These are phyloP conservation scores for Aplocera efformata DNA, from an alignment of 2,888 invertebrate species.

Conservation along the genomic window DNA sequence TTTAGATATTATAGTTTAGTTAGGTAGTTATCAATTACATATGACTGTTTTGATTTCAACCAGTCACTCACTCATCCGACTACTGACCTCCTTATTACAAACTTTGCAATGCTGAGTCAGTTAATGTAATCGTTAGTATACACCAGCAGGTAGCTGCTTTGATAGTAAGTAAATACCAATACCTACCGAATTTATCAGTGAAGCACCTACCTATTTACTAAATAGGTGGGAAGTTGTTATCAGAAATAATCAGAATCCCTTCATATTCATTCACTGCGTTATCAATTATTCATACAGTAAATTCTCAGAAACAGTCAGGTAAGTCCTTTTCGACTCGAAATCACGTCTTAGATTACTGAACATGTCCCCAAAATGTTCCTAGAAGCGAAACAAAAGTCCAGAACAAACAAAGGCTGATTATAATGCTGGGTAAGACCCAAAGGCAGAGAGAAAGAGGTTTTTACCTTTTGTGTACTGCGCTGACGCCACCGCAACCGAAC, in stretches of 20 bases:
- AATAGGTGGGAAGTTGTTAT: neutral
- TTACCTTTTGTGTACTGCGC: conserved; percentile 74
- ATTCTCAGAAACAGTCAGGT: conserved; percentile 21
- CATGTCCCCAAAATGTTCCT: conserved; percentile 13
- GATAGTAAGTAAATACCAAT: too few species aligned
- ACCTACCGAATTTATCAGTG: too few species aligned
- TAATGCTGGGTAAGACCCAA: conserved; percentile 41
- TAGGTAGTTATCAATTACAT: too few species aligned
- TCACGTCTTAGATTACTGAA: conserved; percentile 20
- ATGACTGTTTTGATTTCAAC: too few species aligned
- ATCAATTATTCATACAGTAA: conserved; percentile 13
- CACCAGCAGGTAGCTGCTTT: too few species aligned
- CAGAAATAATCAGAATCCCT: neutral
- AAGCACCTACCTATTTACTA: too few species aligned
- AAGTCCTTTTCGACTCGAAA: conserved; percentile 21
- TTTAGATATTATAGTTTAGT: too few species aligned
- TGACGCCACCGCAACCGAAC: conserved; percentile 63
- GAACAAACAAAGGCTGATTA: conserved; percentile 63
- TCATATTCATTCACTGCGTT: conserved; percentile 5
- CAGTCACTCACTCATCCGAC: too few species aligned
- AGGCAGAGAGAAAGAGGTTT: conserved; percentile 64
- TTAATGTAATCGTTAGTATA: too few species aligned
- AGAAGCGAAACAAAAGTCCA: conserved; percentile 56
- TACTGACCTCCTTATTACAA: too few species aligned
- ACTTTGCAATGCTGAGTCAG: too few species aligned